These are phyloP conservation scores for Tautogolabrus adspersus DNA, from an alignment of 2,113 vertebrate genomes.

Conservation along the genomic window DNA sequence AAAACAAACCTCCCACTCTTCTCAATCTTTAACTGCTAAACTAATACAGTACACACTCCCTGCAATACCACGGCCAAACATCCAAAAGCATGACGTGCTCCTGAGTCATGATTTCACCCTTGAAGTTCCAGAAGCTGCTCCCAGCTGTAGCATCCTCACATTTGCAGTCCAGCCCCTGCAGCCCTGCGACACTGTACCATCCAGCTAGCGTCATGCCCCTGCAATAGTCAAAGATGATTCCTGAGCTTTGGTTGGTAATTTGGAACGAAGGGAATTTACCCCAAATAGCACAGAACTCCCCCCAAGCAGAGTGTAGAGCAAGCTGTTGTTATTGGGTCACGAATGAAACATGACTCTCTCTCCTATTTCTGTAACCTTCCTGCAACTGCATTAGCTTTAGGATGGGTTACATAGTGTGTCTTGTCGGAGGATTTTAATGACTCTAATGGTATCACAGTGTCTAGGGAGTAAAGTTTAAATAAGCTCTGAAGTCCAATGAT, in stretches of 20 bases:
- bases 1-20: neutral
- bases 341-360: slow-evolving; percentile 58
- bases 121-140: slow-evolving; percentile 58
- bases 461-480: neutral
- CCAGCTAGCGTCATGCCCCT: slow-evolving; percentile 66
- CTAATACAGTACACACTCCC: slow-evolving; percentile 42
- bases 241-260: slow-evolving; percentile 67
- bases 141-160: slow-evolving; percentile 49
- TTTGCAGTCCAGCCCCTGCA: slow-evolving; percentile 47
- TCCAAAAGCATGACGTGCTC: slow-evolving; percentile 47
- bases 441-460: neutral
- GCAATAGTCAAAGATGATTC: slow-evolving; percentile 70
- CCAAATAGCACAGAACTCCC: slow-evolving; percentile 78
- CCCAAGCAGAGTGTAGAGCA: slow-evolving; percentile 60
- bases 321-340: slow-evolving; percentile 75
- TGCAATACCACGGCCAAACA: slow-evolving; percentile 16
- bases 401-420: slow-evolving; percentile 30
- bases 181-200: slow-evolving; percentile 64
- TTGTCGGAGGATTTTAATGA: slow-evolving; percentile 37
- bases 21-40: slow-evolving; percentile 21
- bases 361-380: slow-evolving; percentile 45
- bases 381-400: slow-evolving; percentile 39
- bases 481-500: neutral
- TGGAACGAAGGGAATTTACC: slow-evolving; percentile 75
- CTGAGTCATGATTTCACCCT: slow-evolving; percentile 67